phyloP scores from a whole-genome alignment of 2,113 vertebrate species.

The Lycaon pictus region DNA sequence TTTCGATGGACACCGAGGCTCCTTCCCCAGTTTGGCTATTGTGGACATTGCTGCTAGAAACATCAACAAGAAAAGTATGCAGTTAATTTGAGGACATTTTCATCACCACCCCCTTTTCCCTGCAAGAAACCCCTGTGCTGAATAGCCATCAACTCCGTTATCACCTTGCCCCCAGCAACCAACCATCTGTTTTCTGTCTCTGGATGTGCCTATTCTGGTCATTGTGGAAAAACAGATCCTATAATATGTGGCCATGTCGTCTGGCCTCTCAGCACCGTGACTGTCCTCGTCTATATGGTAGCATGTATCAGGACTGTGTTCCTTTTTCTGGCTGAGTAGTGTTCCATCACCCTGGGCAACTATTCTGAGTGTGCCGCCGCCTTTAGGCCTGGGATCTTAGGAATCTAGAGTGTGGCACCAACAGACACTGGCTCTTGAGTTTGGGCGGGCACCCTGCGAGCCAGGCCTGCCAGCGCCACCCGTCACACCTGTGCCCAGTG shows the following conservation, averaged over 20 bases:
- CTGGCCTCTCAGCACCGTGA: fast-evolving
- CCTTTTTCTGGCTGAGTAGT: fast-evolving
- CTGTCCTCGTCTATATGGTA: fast-evolving
- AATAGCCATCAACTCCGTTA: fast-evolving
- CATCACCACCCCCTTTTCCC: background rate
- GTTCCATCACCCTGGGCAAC: fast-evolving
- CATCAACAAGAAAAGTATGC: no score
- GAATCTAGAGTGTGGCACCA: background rate
- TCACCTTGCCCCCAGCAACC: background rate
- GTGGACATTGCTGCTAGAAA: no score
- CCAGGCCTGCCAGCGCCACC: no score
- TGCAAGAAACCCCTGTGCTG: fast-evolving
- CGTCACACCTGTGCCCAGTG: background rate
- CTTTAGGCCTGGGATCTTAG: background rate
- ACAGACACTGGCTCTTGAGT: fast-evolving
- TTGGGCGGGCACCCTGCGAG: background rate
- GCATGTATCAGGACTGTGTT: fast-evolving
- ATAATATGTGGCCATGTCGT: fast-evolving
- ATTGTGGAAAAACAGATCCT: fast-evolving
- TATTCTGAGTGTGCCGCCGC: background rate
- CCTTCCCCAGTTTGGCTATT: no score
- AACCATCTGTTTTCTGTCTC: background rate
- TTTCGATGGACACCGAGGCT: no score
- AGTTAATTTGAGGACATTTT: background rate
- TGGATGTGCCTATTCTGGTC: background rate